Evolutionary conservation across 1,140 invertebrate species (phyloP).

Genomic region (Trachelipus rathkii): DNA sequence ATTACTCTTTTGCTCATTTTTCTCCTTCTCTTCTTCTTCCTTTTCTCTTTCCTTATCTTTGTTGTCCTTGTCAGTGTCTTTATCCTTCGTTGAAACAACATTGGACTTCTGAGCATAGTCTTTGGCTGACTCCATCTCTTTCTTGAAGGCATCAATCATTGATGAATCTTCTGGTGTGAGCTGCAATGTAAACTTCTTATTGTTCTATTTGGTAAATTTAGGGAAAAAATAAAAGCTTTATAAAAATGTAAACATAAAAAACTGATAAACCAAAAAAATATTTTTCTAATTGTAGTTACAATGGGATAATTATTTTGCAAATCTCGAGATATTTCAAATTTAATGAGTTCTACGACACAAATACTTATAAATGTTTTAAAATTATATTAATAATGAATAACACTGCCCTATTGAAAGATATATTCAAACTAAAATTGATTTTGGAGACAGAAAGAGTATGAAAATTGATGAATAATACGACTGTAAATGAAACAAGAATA

Average conservation of each 20-base stretch:
- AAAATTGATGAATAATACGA: no score
- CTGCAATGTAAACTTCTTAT: conserved; percentile 53
- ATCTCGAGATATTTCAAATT: no score
- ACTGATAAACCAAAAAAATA: conserved; percentile 26
- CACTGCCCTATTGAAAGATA: no score
- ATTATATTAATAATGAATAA: no score
- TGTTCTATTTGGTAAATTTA: not conserved
- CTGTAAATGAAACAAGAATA: no score
- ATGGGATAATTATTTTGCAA: no score
- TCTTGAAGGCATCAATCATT: conserved; percentile 75
- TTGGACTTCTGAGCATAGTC: conserved; percentile 81
- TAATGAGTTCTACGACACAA: no score
- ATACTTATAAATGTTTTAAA: no score
- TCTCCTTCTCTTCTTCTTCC: conserved; percentile 59
- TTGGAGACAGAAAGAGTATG: no score
- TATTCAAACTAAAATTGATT: no score
- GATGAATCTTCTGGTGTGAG: conserved; percentile 75
- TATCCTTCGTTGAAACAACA: conserved; percentile 76
- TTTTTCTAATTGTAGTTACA: not conserved
- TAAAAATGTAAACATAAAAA: conserved; percentile 5
- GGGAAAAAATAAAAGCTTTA: not conserved
- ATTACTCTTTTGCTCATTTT: conserved; percentile 30
- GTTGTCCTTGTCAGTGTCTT: conserved; percentile 60
- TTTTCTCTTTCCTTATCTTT: conserved; percentile 65
- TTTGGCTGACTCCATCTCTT: conserved; percentile 63